These are phyloP conservation scores for Mellilla xanthometata DNA, from an alignment of 2,888 invertebrate species.

Conservation along the genomic window DNA sequence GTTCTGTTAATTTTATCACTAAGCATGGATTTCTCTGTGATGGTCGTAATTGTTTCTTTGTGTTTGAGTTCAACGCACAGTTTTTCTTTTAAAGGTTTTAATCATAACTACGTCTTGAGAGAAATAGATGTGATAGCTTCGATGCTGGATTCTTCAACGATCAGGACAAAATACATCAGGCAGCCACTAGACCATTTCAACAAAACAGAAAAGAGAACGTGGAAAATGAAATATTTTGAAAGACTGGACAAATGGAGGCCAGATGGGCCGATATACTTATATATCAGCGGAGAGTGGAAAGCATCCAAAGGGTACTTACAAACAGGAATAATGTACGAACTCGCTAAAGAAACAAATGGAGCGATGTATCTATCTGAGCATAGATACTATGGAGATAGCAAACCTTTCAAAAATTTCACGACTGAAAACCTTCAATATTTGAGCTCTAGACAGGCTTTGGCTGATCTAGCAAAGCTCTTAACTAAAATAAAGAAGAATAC, in stretches of 20 bases:
- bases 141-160: conserved; percentile 32
- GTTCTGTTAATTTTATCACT: not conserved
- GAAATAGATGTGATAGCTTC: conserved; percentile 37
- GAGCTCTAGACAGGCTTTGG: conserved; percentile 62
- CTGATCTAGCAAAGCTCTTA: conserved; percentile 57
- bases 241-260: conserved; percentile 53
- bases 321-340: conserved; percentile 57
- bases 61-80: conserved; percentile 35
- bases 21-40: conserved; percentile 31
- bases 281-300: conserved; percentile 60
- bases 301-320: conserved; percentile 50
- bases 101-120: conserved; percentile 43
- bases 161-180: conserved; percentile 50
- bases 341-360: conserved; percentile 67
- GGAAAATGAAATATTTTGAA: conserved; percentile 67
- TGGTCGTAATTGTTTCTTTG: conserved; percentile 32
- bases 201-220: conserved; percentile 46
- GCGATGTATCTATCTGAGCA: conserved; percentile 65
- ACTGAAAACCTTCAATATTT: conserved; percentile 56
- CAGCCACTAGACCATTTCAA: conserved; percentile 68
- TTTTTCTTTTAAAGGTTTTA: conserved; percentile 47
- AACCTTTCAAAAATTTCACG: conserved; percentile 51
- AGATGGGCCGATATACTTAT: conserved; percentile 60
- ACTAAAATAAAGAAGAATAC: conserved; percentile 44
- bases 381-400: conserved; percentile 68